Evolutionary conservation across 2,797 vertebrate species (phyloP).

Genomic region (Coendou prehensilis): DNA sequence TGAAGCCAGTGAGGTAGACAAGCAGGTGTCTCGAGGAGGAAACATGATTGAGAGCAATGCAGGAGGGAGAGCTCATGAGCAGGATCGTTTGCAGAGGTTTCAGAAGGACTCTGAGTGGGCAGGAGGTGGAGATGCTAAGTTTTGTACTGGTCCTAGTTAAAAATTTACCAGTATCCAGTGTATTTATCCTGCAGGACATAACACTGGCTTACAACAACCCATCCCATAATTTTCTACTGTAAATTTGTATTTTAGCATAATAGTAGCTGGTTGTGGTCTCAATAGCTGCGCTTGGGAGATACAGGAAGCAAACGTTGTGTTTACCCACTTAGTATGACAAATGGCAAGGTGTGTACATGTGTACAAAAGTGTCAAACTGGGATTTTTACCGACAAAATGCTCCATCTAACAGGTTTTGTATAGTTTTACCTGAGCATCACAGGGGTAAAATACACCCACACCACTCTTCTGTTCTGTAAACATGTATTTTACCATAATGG

Average conservation of each 20-base stretch:
- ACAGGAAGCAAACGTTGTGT: not conserved
- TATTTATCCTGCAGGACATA: not conserved
- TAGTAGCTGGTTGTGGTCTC: not conserved
- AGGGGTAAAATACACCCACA: not conserved
- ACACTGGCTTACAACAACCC: not conserved
- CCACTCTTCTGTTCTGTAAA: not conserved
- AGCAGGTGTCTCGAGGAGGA: not conserved
- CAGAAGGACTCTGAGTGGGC: not conserved
- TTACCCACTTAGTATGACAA: not conserved
- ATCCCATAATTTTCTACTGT: not conserved
- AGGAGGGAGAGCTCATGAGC: not conserved
- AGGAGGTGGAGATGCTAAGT: not conserved
- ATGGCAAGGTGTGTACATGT: not conserved
- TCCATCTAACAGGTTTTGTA: not conserved
- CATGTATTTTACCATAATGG: not conserved
- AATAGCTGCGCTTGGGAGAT: not conserved
- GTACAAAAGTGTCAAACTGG: not conserved
- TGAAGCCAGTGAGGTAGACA: not conserved
- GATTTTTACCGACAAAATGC: not conserved
- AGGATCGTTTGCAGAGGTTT: not conserved
- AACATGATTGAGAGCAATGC: not conserved
- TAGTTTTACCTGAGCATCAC: not conserved
- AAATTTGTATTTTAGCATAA: not conserved
- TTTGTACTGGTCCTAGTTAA: not conserved
- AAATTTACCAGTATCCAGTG: not conserved